These are phyloP conservation scores for Malacosoma neustria DNA, from an alignment of 2,888 invertebrate genomes.

Conservation along the genomic window DNA sequence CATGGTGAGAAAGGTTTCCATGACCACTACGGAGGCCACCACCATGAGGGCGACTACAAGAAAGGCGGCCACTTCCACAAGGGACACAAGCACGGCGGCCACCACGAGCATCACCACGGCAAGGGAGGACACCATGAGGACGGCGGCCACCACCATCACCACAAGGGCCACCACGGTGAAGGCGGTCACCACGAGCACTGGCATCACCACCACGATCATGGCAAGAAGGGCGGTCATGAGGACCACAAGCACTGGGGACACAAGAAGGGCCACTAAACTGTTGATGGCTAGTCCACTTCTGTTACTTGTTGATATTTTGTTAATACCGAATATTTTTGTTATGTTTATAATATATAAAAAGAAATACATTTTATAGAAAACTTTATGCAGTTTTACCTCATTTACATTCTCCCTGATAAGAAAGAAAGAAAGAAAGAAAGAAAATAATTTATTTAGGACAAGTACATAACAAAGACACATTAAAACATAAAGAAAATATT, in stretches of 20 bases:
- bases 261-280: conserved; percentile 62
- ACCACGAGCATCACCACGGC: conserved; percentile 85
- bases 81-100: conserved; percentile 84
- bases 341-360: conserved; percentile 27
- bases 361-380: conserved; percentile 13
- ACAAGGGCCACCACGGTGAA: conserved; percentile 85
- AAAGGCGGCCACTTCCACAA: conserved; percentile 88
- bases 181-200: conserved; percentile 85
- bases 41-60: conserved; percentile 84
- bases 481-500: no score
- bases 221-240: conserved; percentile 86
- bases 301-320: conserved; percentile 44
- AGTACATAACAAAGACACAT: no score
- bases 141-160: conserved; percentile 84
- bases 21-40: conserved; percentile 84
- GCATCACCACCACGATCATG: conserved; percentile 81
- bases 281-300: conserved; percentile 18
- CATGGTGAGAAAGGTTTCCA: conserved; percentile 86
- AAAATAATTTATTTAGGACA: no score
- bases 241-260: conserved; percentile 87
- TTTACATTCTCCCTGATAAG: no score
- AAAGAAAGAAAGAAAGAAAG: no score
- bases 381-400: no score
- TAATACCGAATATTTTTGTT: conserved; percentile 33
- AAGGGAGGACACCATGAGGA: conserved; percentile 85